Base-by-base conservation (phyloP, 2,797 vertebrate genomes). In the Acanthurus leucopareius region DNA sequence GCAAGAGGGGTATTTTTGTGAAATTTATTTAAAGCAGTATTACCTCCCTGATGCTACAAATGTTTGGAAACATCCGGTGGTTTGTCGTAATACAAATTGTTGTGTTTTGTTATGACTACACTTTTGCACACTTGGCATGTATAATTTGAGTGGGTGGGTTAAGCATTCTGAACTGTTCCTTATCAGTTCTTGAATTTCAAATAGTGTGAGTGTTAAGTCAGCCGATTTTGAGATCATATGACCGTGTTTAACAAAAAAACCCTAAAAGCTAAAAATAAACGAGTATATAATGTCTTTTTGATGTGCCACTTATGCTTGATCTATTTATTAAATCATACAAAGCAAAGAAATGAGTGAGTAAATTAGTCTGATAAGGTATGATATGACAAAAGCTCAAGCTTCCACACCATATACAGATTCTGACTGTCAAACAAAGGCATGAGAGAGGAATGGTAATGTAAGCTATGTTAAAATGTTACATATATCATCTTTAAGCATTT, bases 111-210 rank as follows among this genome's bases (percentile, higher is more conserved):
- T 45, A 17, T 48, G 6, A 11, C 25, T 42, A 44, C n/a, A 35
- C 11, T 19, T 10, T 13, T 32, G 28, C 28, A 32, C 28, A 32
- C 28, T 32, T 32, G 0, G 7, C 17, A 5, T 48, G 38, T 42
- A 11, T 67, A 19, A 45, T 73, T 25, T 64, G 13, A 69, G 45
- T 56, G 51, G 52, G 56, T 42, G 51, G 48, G 10, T 58, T 48
- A 28, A 45, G 16, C 51, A 66, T 42, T n/a, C 0, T 3, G 19
- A 10, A 20, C 51, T 38, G 10, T 42, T 58, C 42, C 45, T 52
- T 48, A 25, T 58, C 25, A 48, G 14, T 13, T 25, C 32, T 45
- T 45, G 2, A 35, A 38, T n/a, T 25, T 48, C 9, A 51, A 3
- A 11, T 14, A 19, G 3, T n/a, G 2, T 7, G 15, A 5, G 8